Conservation (phyloP, 2,113 vertebrate species). For the Hypomesus transpacificus region DNA sequence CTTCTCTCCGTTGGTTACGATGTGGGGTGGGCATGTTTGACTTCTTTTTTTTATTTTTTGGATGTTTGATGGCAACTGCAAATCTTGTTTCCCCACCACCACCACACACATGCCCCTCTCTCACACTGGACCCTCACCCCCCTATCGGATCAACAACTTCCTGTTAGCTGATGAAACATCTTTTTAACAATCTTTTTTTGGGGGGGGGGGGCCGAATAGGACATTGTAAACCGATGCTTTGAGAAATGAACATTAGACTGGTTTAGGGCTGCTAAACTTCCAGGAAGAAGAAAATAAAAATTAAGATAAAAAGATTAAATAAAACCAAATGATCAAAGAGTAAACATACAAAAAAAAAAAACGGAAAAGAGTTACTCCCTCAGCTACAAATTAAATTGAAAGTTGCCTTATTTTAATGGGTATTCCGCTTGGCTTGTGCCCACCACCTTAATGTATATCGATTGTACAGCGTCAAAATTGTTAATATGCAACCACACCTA, state of each 20-base stretch:
- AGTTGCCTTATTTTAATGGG: slow-evolving; percentile 75
- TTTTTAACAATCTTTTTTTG: slow-evolving; percentile 22
- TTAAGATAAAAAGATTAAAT: slow-evolving; percentile 32
- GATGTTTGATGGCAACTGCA: neutral
- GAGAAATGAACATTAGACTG: slow-evolving; percentile 44
- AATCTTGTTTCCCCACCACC: slow-evolving; percentile 17
- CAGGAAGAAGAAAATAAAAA: slow-evolving; percentile 22
- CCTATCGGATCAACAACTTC: slow-evolving; percentile 29
- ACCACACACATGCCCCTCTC: slow-evolving; percentile 18
- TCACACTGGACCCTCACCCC: neutral
- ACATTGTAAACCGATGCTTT: slow-evolving; percentile 46
- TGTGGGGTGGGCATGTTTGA: neutral
- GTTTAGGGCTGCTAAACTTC: slow-evolving; percentile 47
- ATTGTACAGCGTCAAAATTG: slow-evolving; percentile 58
- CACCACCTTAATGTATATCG: slow-evolving; percentile 47
- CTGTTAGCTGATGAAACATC: slow-evolving; percentile 39
- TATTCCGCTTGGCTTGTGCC: slow-evolving; percentile 63
- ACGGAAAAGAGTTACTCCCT: slow-evolving; percentile 31
- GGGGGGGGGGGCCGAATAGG: slow-evolving; percentile 17
- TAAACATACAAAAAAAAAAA: slow-evolving; percentile 25
- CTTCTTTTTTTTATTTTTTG: slow-evolving; percentile 4
- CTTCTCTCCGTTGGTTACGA: slow-evolving; percentile 12
- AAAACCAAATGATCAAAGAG: slow-evolving; percentile 36
- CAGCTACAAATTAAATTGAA: slow-evolving; percentile 59
- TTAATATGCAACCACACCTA: slow-evolving; percentile 27